Evolutionary conservation across 2,888 invertebrate species (phyloP), one percentile per base, ranked within the genome.

Genomic region (Lepetodrilus schrolli): DNA sequence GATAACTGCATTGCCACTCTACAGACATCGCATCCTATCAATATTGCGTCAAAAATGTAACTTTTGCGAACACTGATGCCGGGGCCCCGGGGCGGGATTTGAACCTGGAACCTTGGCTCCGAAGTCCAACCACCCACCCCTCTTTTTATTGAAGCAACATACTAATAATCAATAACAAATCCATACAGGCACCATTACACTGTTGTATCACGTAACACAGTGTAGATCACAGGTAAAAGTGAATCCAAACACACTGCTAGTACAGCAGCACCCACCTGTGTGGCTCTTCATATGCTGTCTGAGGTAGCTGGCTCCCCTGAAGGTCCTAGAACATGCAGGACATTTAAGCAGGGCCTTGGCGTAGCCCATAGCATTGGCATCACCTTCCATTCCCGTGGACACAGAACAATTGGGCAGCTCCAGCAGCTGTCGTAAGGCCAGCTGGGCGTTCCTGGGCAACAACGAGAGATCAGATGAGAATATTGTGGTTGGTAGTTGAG

Each of bases 241-340:
- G 23, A 50, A 7, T 8, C 26, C 23, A 2, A 23, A 51, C 4
- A 23, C 13, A 47, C 23, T 2, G 7, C 7, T 13, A n/a, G 4
- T 13, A 26, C 23, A 26, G 0, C 0, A 10, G 10, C 20, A 13
- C 23, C 51, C 73, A 87, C 88, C 88, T 80, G 84, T 86, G 70
- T 89, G 89, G 66, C 80, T 84, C 68, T 84, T 82, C 86, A 89
- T 86, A 77, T 89, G 89, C 8, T 87, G 84, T 65, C 83, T 80
- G 71, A 88, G 85, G 77, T 89, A 88, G 76, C 82, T 84, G 74
- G 79, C 79, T n/a, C 86, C 85, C 8, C 84, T 77, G 78, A 89
- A 88, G 17, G 75, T 72, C 30, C 84, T 80, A 38, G 75, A 74
- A 78, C 89, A 89, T 23, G 87, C 83, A n/a, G 86, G 84, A 77